Percentiles rank a stretch among this genome's conserved stretches.
Evolutionary conservation across 2,797 vertebrate species (phyloP).

Genomic region (Eleutherodactylus coqui): DNA sequence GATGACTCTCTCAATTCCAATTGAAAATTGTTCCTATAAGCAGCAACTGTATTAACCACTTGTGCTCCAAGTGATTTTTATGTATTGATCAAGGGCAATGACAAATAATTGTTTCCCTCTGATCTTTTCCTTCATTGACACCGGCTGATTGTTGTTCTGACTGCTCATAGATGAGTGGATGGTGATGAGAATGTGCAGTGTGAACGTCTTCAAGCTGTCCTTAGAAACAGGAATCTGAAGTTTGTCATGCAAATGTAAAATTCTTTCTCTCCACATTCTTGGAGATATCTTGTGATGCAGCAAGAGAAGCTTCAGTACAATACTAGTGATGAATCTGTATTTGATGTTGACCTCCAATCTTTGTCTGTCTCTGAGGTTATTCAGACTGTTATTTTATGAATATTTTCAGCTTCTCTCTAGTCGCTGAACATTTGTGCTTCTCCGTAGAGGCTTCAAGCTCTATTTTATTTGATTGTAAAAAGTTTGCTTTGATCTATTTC

Average conservation of each 20-base stretch:
- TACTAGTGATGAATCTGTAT: neutral
- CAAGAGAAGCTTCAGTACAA: neutral
- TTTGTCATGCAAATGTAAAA: slow-evolving; percentile 2
- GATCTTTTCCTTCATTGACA: neutral
- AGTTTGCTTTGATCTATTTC: slow-evolving; percentile 7
- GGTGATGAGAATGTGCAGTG: neutral
- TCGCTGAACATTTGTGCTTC: slow-evolving; percentile 3
- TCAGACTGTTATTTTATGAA: slow-evolving; percentile 20
- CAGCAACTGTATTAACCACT: neutral
- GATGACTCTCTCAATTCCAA: too few species aligned
- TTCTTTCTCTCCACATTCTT: neutral
- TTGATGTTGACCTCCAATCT: slow-evolving; percentile 32
- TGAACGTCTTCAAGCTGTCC: neutral
- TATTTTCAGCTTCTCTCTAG: neutral
- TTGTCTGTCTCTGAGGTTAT: slow-evolving; percentile 12
- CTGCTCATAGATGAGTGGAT: neutral
- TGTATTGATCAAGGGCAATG: neutral
- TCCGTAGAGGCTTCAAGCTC: neutral
- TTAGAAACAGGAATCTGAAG: neutral
- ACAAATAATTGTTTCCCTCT: neutral
- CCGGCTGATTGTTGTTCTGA: neutral
- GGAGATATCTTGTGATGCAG: slow-evolving; percentile 19
- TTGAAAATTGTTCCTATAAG: too few species aligned
- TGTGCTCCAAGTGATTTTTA: neutral
- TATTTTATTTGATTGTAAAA: slow-evolving; percentile 35